A percentile compares a stretch with the other conserved stretches of the same genome.
Evolutionary conservation across 2,888 invertebrate genomes (phyloP).

Genomic region (Drosophila phalerata): DNA sequence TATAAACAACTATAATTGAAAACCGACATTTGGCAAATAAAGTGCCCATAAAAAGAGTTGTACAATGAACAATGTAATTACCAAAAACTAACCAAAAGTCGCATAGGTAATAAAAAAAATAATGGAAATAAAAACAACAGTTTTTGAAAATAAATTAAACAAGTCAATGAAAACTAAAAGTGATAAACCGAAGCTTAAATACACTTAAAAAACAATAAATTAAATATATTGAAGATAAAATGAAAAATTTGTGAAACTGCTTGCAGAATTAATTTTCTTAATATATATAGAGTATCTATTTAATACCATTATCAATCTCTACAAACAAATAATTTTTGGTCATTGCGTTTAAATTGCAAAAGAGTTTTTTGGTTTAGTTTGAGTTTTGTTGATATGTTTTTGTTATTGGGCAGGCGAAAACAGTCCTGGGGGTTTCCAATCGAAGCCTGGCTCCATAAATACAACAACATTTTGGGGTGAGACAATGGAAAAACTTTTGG

Average conservation of each 20-base stretch:
- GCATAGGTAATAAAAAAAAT: constrained; percentile 1
- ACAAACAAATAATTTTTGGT: constrained; percentile 3
- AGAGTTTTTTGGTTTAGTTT: constrained; percentile 42
- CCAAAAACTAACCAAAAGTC: constrained; percentile 29
- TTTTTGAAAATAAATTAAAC: constrained; percentile 26
- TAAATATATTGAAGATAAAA: constrained; percentile 16
- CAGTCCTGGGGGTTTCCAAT: constrained; percentile 40
- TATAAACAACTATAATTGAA: constrained; percentile 49
- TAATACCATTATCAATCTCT: background rate
- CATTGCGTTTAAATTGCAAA: constrained; percentile 67
- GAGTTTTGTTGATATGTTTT: background rate
- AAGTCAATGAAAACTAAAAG: background rate
- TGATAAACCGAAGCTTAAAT: constrained; percentile 3
- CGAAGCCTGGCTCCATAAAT: constrained; percentile 15
- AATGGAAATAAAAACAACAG: constrained; percentile 16
- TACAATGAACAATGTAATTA: constrained; percentile 64
- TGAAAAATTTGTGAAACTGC: background rate
- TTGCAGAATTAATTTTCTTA: background rate
- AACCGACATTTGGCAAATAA: constrained; percentile 65
- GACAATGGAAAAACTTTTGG: constrained; percentile 57
- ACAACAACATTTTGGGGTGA: constrained; percentile 13
- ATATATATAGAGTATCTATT: background rate
- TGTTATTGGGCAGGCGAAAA: constrained; percentile 17
- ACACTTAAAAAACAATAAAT: constrained; percentile 5
- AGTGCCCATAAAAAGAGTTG: constrained; percentile 72